Evolutionary conservation across 2,113 vertebrate species (phyloP), one percentile per base, ranked within the genome.

Genomic region (Phodopus roborovskii): DNA sequence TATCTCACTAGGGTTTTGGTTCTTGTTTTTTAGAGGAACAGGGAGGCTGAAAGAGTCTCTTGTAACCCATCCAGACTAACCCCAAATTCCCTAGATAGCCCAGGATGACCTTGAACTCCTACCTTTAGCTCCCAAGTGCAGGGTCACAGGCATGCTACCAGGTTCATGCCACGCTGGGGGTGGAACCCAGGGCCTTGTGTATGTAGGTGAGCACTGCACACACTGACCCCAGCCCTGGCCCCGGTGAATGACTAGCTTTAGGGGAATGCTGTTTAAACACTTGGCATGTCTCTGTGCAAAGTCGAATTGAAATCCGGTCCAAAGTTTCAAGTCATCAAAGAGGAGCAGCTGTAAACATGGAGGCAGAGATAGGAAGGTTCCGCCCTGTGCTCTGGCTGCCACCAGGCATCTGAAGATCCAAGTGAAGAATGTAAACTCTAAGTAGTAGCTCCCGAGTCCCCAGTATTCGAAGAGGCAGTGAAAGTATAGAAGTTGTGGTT

Each of bases 401-500:
- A 6, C 33, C 26, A 3, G 62, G 60, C 42, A 20, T 33, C 62
- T 36, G 10, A 42, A 58, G 79, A 42, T 4, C 79, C n/a, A 7
- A 36, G 17, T 13, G 28, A 50, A 36, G 42, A 33, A 19, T 48
- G 17, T 17, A 33, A 20, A 22, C 39, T 85, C 45, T 64, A 9
- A 36, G 26, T n/a, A n/a, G 30, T 22, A 82, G 12, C 84, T 30
- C 22, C 62, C 7, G 36, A 50, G 13, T 68, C 17, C n/a, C 7
- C 3, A 0, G 28, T 17, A 28, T 1, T 0, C 22, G 36, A 28
- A 39, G 20, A 91, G 15, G 36, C 6, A 28, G 17, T 10, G 64
- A 56, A 95, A 91, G 58, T 79, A n/a, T 64, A 68, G 84, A 96
- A 91, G 75, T 58, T 85, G 79, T 28, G 30, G 39, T 48, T 74